Evolutionary conservation across 2,888 invertebrate genomes (phyloP).

Genomic region (Xestia c-nigrum): DNA sequence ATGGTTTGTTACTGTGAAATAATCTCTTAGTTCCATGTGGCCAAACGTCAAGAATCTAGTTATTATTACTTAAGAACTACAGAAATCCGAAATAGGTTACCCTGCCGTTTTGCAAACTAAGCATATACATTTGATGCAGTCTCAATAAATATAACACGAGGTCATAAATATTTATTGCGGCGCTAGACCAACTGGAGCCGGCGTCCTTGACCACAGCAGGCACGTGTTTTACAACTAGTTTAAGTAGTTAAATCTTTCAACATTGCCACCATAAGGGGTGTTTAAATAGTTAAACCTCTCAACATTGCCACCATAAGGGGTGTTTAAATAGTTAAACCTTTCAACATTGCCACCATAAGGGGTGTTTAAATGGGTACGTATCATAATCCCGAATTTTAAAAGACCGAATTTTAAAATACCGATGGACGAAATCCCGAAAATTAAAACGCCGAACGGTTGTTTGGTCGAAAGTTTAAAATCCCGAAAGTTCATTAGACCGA

Average conservation of each 20-base stretch:
- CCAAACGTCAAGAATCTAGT: neutral
- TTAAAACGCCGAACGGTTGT: no score
- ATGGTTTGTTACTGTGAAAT: neutral
- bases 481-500: no score
- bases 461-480: no score
- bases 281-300: constrained; percentile 4
- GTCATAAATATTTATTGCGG: constrained; percentile 32
- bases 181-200: neutral
- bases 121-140: neutral
- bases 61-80: no score
- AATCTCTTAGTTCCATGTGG: neutral
- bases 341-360: neutral
- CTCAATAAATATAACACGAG: constrained; percentile 2
- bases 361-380: no score
- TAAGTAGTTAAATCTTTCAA: constrained; percentile 8
- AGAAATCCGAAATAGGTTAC: no score
- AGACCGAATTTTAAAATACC: no score
- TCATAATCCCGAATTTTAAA: no score
- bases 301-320: neutral
- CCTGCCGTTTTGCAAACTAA: no score
- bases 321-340: constrained; percentile 6
- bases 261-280: neutral
- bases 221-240: constrained; percentile 20
- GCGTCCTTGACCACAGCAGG: constrained; percentile 20
- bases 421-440: no score